Evolutionary conservation across 2,113 vertebrate species (phyloP).

Genomic region (Callospermophilus lateralis): DNA sequence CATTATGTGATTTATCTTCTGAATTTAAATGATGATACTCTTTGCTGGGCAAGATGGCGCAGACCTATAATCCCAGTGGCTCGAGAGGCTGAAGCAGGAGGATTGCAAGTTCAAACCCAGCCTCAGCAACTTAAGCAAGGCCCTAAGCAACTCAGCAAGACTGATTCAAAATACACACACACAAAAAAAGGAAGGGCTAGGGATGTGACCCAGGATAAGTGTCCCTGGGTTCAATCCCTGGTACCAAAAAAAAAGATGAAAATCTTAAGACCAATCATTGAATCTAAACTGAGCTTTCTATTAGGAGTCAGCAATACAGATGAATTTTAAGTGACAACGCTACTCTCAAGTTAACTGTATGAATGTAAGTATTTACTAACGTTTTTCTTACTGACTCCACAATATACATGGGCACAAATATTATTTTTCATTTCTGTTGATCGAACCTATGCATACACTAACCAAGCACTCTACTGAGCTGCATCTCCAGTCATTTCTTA

Average conservation of each 20-base stretch:
- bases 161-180: not conserved
- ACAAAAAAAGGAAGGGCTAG: not conserved
- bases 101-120: not conserved
- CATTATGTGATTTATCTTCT: not conserved
- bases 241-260: not conserved
- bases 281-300: conserved; percentile 9
- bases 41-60: not conserved
- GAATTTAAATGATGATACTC: conserved; percentile 57
- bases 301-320: not conserved
- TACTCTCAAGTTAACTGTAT: conserved; percentile 1
- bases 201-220: not conserved
- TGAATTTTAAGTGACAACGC: conserved; percentile 35
- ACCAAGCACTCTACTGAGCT: too few species aligned
- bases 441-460: too few species aligned
- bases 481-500: too few species aligned
- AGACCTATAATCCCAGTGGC: not conserved
- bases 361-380: not conserved
- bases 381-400: conserved; percentile 12
- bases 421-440: too few species aligned
- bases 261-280: not conserved
- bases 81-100: not conserved
- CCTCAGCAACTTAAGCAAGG: too few species aligned
- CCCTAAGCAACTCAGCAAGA: not conserved
- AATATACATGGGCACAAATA: not conserved
- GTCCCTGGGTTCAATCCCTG: not conserved